Evolutionary conservation across 2,113 vertebrate genomes (phyloP), one percentile per base, ranked within the genome.

Genomic region (Tetrax tetrax): DNA sequence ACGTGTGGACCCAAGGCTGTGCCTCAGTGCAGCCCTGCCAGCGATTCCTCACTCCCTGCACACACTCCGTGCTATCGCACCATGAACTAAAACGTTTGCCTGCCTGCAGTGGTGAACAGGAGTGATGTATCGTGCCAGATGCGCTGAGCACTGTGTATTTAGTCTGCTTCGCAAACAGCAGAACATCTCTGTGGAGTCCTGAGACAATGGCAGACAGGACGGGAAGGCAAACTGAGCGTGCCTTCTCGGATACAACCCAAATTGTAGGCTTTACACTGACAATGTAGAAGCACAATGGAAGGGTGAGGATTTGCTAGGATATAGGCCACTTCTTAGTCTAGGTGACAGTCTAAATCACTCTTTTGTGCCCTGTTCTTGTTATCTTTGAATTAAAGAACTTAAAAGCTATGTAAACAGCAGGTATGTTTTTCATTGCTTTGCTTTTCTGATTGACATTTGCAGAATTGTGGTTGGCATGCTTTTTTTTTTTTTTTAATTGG

Each of bases 61-160:
- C 1, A 0, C 4, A 38, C 29, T 47, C 20, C n/a, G 25, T 37
- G 57, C 56, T 66, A 0, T 38, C 9, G 9, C 25, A 19, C 7
- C 14, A 2, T 6, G 41, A 21, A 15, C 45, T 56, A 3, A 35
- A 20, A 43, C 15, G 35, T 29, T 48, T 28, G 4, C 31, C 27
- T 54, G 47, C 64, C 81, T 53, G 54, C 27, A 9, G 63, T 16
- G 38, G 7, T 22, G 51, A 37, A 12, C 33, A 41, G 60, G 9
- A 23, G 18, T 27, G 48, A 17, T 33, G 72, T 19, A 19, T 21
- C 15, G 0, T 15, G 24, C 35, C 69, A 35, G 37, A 14, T 53
- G 35, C 0, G 2, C 77, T 56, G n/a, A 70, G 47, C 29, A 1
- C 72, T 28, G 37, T 23, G 35, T 38, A 4, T 41, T 61, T 2